Conservation (phyloP, 2,797 vertebrate genomes). For the Thaleichthys pacificus region DNA sequence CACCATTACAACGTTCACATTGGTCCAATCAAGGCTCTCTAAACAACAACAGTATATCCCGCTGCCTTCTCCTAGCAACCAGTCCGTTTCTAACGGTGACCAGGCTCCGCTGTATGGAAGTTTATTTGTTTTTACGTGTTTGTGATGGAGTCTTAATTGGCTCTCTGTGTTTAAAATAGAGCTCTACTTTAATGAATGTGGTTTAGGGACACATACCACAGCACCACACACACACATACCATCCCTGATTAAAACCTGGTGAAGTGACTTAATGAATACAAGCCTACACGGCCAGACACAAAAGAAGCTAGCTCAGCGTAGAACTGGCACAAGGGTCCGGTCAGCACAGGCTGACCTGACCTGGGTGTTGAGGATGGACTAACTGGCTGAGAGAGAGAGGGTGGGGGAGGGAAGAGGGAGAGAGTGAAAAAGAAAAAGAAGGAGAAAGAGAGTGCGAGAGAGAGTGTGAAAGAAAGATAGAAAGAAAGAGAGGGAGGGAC, state of each 20-base stretch:
- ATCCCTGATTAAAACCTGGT: constrained; percentile 69
- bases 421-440: neutral
- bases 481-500: neutral
- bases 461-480: neutral
- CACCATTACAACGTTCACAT: constrained; percentile 52
- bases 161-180: constrained; percentile 63
- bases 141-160: constrained; percentile 65
- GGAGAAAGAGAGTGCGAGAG: constrained; percentile 21
- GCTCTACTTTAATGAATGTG: constrained; percentile 57
- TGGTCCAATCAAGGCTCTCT: constrained; percentile 49
- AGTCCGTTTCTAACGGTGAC: neutral
- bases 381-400: neutral
- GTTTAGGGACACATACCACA: constrained; percentile 44
- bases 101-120: neutral
- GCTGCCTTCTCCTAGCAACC: constrained; percentile 21
- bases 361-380: neutral
- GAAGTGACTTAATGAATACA: constrained; percentile 65
- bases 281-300: constrained; percentile 49
- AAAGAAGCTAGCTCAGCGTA: constrained; percentile 18
- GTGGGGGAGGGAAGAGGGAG: neutral
- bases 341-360: neutral
- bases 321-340: neutral
- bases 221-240: constrained; percentile 14
- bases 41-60: constrained; percentile 50
- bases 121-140: constrained; percentile 68